Conservation (phyloP, 2,113 vertebrate species). For the Phalacrocorax carbo region DNA sequence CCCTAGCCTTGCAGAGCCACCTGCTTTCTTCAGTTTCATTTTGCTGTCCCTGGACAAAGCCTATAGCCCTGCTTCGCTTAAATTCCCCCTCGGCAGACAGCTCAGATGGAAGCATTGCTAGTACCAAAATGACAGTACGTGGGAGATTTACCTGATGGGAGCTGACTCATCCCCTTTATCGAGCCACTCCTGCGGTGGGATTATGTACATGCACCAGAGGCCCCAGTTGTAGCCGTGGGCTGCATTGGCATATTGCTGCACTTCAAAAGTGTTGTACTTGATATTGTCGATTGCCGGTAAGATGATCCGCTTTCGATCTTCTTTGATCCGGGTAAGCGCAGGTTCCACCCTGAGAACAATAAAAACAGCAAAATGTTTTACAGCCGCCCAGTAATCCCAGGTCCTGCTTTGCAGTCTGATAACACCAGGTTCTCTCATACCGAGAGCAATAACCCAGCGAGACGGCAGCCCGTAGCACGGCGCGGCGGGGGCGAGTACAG, state of each 20-base stretch:
- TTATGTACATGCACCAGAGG: conserved; percentile 99
- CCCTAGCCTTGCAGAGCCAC: neutral
- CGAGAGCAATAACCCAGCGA: accelerated
- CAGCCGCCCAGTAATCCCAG: neutral
- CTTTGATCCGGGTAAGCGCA: conserved; percentile 87
- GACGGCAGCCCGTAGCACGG: accelerated
- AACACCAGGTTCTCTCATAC: accelerated
- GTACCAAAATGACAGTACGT: neutral
- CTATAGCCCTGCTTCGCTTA: neutral
- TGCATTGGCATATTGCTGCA: conserved; percentile 94
- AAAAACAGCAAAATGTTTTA: neutral
- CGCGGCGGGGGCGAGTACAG: accelerated
- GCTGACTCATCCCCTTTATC: conserved; percentile 94
- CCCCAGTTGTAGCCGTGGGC: conserved; percentile 99
- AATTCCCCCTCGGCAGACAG: neutral
- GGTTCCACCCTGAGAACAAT: conserved; percentile 86
- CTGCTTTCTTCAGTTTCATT: neutral
- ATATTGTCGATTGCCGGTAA: conserved; percentile 97
- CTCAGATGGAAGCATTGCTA: neutral
- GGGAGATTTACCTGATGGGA: conserved; percentile 88
- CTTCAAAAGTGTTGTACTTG: conserved; percentile 95
- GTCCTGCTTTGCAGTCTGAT: neutral
- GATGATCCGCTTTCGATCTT: conserved; percentile 90
- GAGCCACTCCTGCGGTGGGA: conserved; percentile 95
- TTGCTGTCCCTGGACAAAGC: neutral